These are phyloP conservation scores for Eupithecia subfuscata DNA, from an alignment of 2,888 invertebrate species.

Conservation along the genomic window DNA sequence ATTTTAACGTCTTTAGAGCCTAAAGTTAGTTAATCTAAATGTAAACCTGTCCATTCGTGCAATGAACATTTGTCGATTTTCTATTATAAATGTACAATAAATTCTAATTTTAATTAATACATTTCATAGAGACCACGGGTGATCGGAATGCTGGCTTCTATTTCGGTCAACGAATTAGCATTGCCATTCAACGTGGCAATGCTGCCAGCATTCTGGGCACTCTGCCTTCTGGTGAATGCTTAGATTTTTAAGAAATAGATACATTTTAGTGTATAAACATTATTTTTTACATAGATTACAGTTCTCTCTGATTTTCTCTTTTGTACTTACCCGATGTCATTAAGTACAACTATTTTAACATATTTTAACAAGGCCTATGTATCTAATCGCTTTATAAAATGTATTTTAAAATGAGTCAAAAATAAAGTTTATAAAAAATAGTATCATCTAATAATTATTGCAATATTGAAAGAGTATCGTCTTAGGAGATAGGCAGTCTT, in stretches of 20 bases:
- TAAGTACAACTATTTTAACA: constrained; percentile 68
- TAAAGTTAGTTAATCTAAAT: constrained; percentile 61
- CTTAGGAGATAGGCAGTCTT: constrained; percentile 52
- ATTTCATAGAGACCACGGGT: no score
- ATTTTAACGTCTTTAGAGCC: constrained; percentile 61
- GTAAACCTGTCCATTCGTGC: constrained; percentile 59
- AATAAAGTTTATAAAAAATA: constrained; percentile 70
- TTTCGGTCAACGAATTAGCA: no score
- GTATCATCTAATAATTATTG: constrained; percentile 51
- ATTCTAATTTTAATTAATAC: constrained; percentile 72
- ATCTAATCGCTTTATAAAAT: constrained; percentile 69
- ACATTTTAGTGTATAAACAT: constrained; percentile 70
- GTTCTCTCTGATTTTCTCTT: constrained; percentile 66
- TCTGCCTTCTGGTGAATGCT: no score
- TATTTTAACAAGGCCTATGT: constrained; percentile 65
- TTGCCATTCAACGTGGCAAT: no score
- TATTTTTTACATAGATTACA: constrained; percentile 71
- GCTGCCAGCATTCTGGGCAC: no score
- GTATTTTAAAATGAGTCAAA: constrained; percentile 74
- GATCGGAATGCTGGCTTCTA: no score
- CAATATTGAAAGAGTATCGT: constrained; percentile 29
- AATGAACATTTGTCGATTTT: constrained; percentile 60
- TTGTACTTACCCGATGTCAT: constrained; percentile 63
- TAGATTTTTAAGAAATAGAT: no score
- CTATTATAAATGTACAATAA: constrained; percentile 72